Evolutionary conservation across 2,113 vertebrate genomes (phyloP).

Genomic region (Pampusana beccarii): DNA sequence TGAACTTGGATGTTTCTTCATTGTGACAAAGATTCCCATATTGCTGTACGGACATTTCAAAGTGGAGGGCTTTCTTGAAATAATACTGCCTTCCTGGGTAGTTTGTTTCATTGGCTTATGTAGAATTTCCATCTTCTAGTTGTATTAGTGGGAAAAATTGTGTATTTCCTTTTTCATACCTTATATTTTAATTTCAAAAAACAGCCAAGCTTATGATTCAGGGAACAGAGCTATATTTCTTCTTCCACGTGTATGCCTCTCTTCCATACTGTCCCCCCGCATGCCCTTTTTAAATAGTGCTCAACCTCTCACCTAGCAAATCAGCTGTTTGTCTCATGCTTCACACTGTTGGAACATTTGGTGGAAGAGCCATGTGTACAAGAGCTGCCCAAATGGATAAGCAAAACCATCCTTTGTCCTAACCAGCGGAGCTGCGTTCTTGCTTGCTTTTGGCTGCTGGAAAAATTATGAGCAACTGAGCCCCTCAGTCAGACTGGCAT

Average conservation of each 20-base stretch:
- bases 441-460: not conserved
- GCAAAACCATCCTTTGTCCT: not conserved
- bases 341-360: not conserved
- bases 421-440: not conserved
- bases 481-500: not conserved
- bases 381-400: not conserved
- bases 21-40: not conserved
- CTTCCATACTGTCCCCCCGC: accelerated
- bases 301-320: not conserved
- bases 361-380: not conserved
- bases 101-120: not conserved
- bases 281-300: not conserved
- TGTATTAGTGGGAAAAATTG: not conserved
- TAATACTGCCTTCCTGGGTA: not conserved
- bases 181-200: not conserved
- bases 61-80: not conserved
- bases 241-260: not conserved
- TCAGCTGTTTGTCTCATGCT: not conserved
- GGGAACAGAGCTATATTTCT: not conserved
- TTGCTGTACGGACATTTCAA: not conserved
- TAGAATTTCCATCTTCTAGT: not conserved
- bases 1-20: not conserved
- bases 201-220: not conserved
- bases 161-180: not conserved
- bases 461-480: not conserved